These are phyloP conservation scores for Poicephalus gulielmi DNA, from an alignment of 2,113 vertebrate species.

Conservation along the genomic window DNA sequence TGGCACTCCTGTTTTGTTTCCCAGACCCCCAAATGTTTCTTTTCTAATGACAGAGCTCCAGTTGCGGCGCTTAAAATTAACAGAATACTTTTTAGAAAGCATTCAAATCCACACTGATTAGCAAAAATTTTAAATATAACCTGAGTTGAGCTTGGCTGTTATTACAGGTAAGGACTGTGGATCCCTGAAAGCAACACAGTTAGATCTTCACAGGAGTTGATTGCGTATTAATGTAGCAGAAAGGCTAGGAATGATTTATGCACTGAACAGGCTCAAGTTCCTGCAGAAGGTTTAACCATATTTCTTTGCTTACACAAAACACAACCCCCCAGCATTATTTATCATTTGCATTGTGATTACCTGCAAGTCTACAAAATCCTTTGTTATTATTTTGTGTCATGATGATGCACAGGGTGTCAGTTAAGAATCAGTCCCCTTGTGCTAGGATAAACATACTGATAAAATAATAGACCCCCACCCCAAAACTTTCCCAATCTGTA, in stretches of 20 bases:
- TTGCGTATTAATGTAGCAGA: constrained; percentile 36
- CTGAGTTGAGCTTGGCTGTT: neutral
- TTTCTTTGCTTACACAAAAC: constrained; percentile 32
- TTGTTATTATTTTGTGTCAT: neutral
- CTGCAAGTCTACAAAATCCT: neutral
- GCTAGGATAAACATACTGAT: neutral
- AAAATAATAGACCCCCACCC: neutral
- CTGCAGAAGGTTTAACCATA: constrained; percentile 15
- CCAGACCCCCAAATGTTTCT: constrained; percentile 60
- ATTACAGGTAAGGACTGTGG: constrained; percentile 6
- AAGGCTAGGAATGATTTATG: constrained; percentile 26
- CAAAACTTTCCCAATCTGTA: neutral
- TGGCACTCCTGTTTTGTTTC: constrained; percentile 56
- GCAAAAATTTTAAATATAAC: constrained; percentile 44
- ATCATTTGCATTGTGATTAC: neutral
- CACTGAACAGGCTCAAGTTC: neutral
- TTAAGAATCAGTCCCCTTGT: neutral
- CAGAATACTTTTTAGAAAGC: neutral
- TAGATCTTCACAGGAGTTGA: neutral
- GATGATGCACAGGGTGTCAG: neutral
- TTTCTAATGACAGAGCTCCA: constrained; percentile 65
- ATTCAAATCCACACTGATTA: constrained; percentile 49
- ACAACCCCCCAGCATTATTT: neutral
- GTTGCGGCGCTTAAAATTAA: neutral
- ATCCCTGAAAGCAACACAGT: neutral